Conservation (phyloP, 2,797 vertebrate species). For the Brotula barbata region DNA sequence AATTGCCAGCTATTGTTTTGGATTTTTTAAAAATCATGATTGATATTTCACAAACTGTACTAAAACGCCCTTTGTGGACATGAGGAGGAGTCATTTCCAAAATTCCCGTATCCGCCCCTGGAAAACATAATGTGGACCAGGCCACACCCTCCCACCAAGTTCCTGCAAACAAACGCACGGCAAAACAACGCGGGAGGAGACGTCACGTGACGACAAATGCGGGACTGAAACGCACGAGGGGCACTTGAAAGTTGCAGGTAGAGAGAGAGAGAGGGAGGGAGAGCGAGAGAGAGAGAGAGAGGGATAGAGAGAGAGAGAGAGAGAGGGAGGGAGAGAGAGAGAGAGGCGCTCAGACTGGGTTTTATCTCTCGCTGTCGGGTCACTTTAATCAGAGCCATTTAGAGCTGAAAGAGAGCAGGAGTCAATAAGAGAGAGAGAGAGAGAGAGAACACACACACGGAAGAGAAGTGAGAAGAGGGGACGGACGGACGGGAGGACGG, state of each 20-base stretch:
- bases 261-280: conserved; percentile 34
- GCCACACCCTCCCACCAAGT: background rate
- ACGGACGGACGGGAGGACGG: conserved; percentile 29
- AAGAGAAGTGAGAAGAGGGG: conserved; percentile 66
- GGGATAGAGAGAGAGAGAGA: conserved; percentile 20
- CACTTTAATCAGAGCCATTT: conserved; percentile 61
- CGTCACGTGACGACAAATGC: background rate
- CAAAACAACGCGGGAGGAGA: background rate
- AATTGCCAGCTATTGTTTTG: too few relatives aligned
- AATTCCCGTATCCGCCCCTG: background rate
- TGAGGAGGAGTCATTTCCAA: background rate
- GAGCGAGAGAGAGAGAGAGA: conserved; percentile 16
- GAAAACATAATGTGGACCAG: background rate
- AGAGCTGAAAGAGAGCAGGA: conserved; percentile 46
- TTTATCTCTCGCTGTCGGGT: conserved; percentile 65
- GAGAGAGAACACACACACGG: conserved; percentile 40
- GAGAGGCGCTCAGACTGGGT: conserved; percentile 61
- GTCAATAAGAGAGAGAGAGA: conserved; percentile 23
- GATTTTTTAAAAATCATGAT: too few relatives aligned
- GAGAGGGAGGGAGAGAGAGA: conserved; percentile 44
- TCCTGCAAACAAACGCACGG: too few relatives aligned
- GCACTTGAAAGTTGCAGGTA: conserved; percentile 61
- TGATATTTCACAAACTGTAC: too few relatives aligned
- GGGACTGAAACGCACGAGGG: conserved; percentile 19
- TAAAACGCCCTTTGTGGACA: too few relatives aligned